A percentile compares a stretch with the other conserved stretches of the same genome.
These are phyloP conservation scores for Zaprionus inermis DNA, from an alignment of 1,140 invertebrate genomes.

Conservation along the genomic window DNA sequence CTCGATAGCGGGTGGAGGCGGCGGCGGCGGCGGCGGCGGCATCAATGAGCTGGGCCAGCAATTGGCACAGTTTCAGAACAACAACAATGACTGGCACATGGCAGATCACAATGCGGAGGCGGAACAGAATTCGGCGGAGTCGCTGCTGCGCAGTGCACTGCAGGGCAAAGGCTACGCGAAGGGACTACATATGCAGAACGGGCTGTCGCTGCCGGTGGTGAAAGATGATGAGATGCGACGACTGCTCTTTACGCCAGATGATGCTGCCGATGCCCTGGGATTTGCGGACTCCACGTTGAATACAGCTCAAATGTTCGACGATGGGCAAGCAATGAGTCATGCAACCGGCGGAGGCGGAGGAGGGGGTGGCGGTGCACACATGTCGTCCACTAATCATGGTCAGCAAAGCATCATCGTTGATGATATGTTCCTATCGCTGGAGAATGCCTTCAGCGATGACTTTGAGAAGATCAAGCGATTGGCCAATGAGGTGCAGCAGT, in stretches of 20 bases:
- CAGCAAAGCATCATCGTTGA: slow-evolving; percentile 86
- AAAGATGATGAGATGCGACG: slow-evolving; percentile 85
- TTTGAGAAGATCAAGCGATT: slow-evolving; percentile 91
- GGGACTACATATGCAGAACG: slow-evolving; percentile 86
- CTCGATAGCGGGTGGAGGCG: slow-evolving; percentile 85
- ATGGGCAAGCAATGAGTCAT: slow-evolving; percentile 61
- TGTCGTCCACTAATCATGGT: slow-evolving; percentile 40
- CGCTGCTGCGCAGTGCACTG: slow-evolving; percentile 91
- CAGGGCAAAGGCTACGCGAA: slow-evolving; percentile 87
- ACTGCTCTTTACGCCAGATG: slow-evolving; percentile 81
- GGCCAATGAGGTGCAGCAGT: slow-evolving; percentile 89
- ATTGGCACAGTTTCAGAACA: slow-evolving; percentile 87
- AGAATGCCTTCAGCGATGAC: slow-evolving; percentile 88
- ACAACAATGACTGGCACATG: slow-evolving; percentile 92
- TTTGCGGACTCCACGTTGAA: slow-evolving; percentile 79
- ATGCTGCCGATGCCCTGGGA: slow-evolving; percentile 74
- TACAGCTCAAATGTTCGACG: slow-evolving; percentile 80
- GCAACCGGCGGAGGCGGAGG: slow-evolving; percentile 3
- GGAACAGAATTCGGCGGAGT: slow-evolving; percentile 88
- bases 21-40: slow-evolving; percentile 52
- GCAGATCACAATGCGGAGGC: slow-evolving; percentile 88
- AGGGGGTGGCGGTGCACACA: slow-evolving; percentile 27
- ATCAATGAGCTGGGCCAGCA: slow-evolving; percentile 78
- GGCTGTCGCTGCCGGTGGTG: slow-evolving; percentile 82
- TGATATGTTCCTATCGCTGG: slow-evolving; percentile 89